phyloP scores from a whole-genome alignment of 2,113 vertebrate genomes.

The Lophius piscatorius region DNA sequence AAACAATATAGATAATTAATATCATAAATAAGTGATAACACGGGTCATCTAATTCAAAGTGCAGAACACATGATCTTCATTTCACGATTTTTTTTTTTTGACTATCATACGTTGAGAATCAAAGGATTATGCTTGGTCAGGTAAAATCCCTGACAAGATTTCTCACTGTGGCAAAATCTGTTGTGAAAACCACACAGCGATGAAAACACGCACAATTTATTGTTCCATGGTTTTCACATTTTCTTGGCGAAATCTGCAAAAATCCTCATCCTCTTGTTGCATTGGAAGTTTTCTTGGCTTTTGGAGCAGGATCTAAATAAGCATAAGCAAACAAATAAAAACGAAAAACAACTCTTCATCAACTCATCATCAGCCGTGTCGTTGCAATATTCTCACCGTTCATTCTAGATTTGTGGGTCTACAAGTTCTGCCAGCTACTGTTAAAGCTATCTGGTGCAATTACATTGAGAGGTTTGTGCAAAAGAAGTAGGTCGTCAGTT shows the following conservation, averaged over 20 bases:
- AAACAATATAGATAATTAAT: too few relatives aligned
- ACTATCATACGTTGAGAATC: not conserved
- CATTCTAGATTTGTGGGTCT: slow-evolving; percentile 13
- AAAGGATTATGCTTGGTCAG: slow-evolving; percentile 1
- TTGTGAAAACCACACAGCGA: not conserved
- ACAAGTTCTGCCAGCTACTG: slow-evolving; percentile 17
- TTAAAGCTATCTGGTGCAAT: slow-evolving; percentile 60
- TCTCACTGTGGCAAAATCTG: not conserved
- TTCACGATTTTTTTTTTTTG: not conserved
- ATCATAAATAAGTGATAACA: too few relatives aligned
- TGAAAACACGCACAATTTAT: not conserved
- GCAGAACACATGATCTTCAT: not conserved
- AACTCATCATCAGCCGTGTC: too few relatives aligned
- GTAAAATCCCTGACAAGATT: too few relatives aligned
- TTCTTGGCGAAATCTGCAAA: too few relatives aligned
- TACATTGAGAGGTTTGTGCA: slow-evolving; percentile 60
- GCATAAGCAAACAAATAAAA: too few relatives aligned
- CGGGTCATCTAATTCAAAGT: not conserved
- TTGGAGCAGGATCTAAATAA: too few relatives aligned
- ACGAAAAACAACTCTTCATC: too few relatives aligned
- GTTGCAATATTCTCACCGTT: too few relatives aligned
- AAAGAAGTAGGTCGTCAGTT: slow-evolving; percentile 64
- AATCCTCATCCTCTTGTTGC: too few relatives aligned
- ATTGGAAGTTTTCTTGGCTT: too few relatives aligned
- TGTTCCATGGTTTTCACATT: not conserved